phyloP scores from a whole-genome alignment of 2,888 invertebrate species.

The Camponotus fellah region DNA sequence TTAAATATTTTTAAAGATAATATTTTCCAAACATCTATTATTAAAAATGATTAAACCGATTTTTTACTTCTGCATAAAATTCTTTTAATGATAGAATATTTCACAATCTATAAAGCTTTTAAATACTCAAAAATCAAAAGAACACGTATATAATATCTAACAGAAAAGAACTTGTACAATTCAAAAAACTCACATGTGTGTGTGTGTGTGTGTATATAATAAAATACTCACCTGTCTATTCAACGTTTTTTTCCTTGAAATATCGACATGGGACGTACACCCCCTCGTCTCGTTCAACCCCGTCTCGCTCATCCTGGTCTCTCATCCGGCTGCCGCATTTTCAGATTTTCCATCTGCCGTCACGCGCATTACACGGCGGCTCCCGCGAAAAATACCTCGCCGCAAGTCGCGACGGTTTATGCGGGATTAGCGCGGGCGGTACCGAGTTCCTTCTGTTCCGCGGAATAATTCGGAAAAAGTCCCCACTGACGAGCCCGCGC shows the following conservation, averaged over 20 bases:
- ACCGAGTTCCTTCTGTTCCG: slow-evolving; percentile 52
- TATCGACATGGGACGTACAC: slow-evolving; percentile 15
- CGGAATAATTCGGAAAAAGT: slow-evolving; percentile 46
- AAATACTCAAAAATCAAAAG: background rate
- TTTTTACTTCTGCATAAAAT: background rate
- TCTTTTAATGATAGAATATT: background rate
- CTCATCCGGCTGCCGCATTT: slow-evolving; percentile 44
- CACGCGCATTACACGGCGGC: slow-evolving; percentile 44
- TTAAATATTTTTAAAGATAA: background rate
- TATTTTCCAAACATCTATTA: background rate
- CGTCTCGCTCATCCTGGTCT: slow-evolving; percentile 10
- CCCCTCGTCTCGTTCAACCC: slow-evolving; percentile 13
- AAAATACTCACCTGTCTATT: slow-evolving; percentile 22
- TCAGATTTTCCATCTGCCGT: slow-evolving; percentile 50
- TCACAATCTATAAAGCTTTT: background rate
- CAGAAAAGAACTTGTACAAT: background rate
- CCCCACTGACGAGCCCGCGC: slow-evolving; percentile 17
- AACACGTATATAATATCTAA: background rate
- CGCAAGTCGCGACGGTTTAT: slow-evolving; percentile 56
- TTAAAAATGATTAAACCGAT: background rate
- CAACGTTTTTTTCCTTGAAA: slow-evolving; percentile 34
- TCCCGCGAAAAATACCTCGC: slow-evolving; percentile 49
- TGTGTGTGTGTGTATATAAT: slow-evolving; percentile 4
- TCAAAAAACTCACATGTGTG: background rate
- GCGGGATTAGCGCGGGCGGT: slow-evolving; percentile 48